Conservation (phyloP, 2,888 invertebrate species). For the Athalia cordata region DNA sequence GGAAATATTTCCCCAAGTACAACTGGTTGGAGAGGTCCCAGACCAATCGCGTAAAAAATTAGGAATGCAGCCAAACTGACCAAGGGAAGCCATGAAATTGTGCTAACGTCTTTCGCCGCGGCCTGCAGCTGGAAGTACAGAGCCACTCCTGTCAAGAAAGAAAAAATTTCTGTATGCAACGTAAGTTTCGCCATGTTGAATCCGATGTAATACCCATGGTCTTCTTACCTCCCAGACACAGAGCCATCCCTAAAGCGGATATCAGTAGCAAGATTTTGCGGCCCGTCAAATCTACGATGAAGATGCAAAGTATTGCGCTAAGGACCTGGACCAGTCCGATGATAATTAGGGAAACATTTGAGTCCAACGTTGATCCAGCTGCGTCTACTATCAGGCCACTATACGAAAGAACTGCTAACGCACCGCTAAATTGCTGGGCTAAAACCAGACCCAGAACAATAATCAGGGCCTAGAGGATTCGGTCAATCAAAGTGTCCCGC, state of each 20-base stretch:
- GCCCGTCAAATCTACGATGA: slow-evolving; percentile 49
- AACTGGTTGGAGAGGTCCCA: slow-evolving; percentile 47
- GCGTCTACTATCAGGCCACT: slow-evolving; percentile 15
- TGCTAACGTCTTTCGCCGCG: neutral
- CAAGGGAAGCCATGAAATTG: slow-evolving; percentile 39
- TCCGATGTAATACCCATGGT: neutral
- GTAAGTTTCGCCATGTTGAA: neutral
- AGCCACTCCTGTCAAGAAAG: slow-evolving; percentile 11
- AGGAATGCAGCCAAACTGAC: slow-evolving; percentile 18
- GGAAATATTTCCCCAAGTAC: slow-evolving; percentile 54
- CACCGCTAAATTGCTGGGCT: slow-evolving; percentile 51
- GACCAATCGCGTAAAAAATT: slow-evolving; percentile 44
- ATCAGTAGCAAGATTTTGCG: slow-evolving; percentile 47
- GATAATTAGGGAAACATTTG: slow-evolving; percentile 24
- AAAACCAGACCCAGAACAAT: slow-evolving; percentile 44
- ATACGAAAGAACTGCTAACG: slow-evolving; percentile 40
- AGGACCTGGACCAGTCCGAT: slow-evolving; percentile 17
- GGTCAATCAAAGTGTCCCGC: neutral
- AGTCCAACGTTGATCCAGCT: neutral
- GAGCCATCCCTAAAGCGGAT: slow-evolving; percentile 18
- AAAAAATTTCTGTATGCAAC: neutral
- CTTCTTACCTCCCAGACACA: slow-evolving; percentile 31
- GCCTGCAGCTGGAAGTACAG: slow-evolving; percentile 23
- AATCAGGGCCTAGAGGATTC: slow-evolving; percentile 6
- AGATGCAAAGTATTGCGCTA: neutral